Evolutionary conservation across 2,113 vertebrate genomes (phyloP).

Genomic region (Phrynocephalus versicolor): DNA sequence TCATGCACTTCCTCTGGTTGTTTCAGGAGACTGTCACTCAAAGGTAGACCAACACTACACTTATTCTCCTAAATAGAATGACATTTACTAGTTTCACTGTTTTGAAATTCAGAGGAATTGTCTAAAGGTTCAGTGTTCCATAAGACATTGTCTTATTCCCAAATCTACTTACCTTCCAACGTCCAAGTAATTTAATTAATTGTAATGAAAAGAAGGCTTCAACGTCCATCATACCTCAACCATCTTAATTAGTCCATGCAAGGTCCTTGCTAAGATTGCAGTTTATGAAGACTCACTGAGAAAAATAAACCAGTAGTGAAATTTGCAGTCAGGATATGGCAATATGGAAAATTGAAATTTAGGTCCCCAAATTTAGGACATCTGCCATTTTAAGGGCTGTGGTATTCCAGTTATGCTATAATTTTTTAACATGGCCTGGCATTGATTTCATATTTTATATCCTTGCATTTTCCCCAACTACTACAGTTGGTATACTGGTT

Average conservation of each 20-base stretch:
- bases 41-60: not conserved
- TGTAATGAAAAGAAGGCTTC: not conserved
- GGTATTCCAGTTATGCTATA: not conserved
- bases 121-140: not conserved
- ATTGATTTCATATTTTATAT: conserved; percentile 25
- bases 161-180: not conserved
- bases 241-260: too few species aligned
- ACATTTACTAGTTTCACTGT: not conserved
- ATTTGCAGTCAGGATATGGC: not conserved
- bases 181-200: not conserved
- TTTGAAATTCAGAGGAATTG: not conserved
- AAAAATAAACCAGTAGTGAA: not conserved
- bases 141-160: not conserved
- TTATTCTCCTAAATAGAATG: too few species aligned
- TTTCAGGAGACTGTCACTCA: too few species aligned
- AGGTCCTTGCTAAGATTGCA: not conserved
- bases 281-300: not conserved
- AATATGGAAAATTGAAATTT: not conserved
- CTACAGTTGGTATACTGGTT: conserved; percentile 8
- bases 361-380: not conserved
- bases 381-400: not conserved
- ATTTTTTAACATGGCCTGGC: conserved; percentile 9
- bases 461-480: not conserved
- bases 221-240: not conserved
- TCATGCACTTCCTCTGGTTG: too few species aligned